phyloP scores from a whole-genome alignment of 1,140 invertebrate species.

The Armadillidium nasatum region DNA sequence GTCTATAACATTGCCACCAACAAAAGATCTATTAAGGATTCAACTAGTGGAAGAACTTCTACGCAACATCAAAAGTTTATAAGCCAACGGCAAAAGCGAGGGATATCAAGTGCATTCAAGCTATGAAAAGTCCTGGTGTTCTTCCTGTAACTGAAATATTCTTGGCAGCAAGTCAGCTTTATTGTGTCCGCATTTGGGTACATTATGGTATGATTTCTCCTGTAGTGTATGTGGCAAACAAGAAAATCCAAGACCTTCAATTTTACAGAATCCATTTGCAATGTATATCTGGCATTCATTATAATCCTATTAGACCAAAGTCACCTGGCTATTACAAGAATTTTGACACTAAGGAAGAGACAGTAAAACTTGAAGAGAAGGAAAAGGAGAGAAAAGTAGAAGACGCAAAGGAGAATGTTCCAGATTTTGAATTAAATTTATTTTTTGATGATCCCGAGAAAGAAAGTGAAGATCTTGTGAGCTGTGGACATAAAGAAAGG shows the following conservation, averaged over 20 bases:
- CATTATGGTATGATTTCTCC: not conserved
- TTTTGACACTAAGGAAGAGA: no score
- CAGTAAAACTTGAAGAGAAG: no score
- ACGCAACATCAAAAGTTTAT: not conserved
- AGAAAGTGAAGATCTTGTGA: no score
- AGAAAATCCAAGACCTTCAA: not conserved
- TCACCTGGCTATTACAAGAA: no score
- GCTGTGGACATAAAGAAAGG: no score
- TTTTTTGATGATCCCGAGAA: no score
- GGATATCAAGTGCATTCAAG: not conserved
- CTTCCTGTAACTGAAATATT: not conserved
- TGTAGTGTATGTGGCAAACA: not conserved
- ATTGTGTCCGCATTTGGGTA: not conserved
- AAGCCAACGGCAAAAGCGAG: not conserved
- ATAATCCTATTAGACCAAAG: not conserved
- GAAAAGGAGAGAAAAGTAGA: no score
- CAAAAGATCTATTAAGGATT: not conserved
- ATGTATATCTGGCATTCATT: not conserved
- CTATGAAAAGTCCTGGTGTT: not conserved
- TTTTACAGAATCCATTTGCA: not conserved
- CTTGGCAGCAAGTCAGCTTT: not conserved
- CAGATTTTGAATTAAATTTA: no score
- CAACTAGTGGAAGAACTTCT: not conserved
- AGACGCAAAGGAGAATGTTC: no score
- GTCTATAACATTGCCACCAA: not conserved